phyloP scores from a whole-genome alignment of 2,888 invertebrate species.

The Cryptophagus acutangulus region DNA sequence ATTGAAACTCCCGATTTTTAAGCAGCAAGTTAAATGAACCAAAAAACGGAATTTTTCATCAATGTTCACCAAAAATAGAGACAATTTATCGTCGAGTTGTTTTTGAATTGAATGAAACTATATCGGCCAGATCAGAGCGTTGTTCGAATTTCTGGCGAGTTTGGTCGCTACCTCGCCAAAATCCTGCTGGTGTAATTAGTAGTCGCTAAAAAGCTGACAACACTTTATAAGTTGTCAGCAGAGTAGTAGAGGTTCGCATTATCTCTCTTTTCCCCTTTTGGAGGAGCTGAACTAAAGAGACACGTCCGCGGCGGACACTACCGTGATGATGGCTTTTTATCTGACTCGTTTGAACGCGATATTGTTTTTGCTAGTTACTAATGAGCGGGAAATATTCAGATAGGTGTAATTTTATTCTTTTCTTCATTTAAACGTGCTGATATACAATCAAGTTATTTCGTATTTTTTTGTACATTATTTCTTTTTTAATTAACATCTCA shows the following conservation, averaged over 20 bases:
- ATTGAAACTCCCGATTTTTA: too few relatives aligned
- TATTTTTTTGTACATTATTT: too few relatives aligned
- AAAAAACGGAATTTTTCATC: too few relatives aligned
- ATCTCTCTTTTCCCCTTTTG: slow-evolving; percentile 27
- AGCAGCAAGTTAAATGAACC: too few relatives aligned
- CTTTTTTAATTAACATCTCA: slow-evolving; percentile 1
- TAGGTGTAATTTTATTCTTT: slow-evolving; percentile 1
- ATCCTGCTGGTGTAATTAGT: slow-evolving; percentile 32
- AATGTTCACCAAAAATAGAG: too few relatives aligned
- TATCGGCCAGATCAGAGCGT: too few relatives aligned
- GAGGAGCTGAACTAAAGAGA: slow-evolving; percentile 19
- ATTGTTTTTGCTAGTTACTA: too few relatives aligned
- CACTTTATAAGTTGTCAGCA: slow-evolving; percentile 37
- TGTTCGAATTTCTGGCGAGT: slow-evolving; percentile 31
- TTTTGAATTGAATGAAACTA: too few relatives aligned
- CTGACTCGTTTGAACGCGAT: too few relatives aligned
- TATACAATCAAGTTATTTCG: too few relatives aligned
- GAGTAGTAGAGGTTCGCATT: slow-evolving; percentile 24
- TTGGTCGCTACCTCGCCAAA: slow-evolving; percentile 20
- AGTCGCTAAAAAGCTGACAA: slow-evolving; percentile 35
- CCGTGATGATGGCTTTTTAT: slow-evolving; percentile 25
- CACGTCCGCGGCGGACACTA: slow-evolving; percentile 14
- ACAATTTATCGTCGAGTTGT: too few relatives aligned
- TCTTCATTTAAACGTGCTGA: too few relatives aligned
- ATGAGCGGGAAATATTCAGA: slow-evolving; percentile 24